Evolutionary conservation across 92 coral and sea anemone genomes (phyloP), one percentile per base, ranked within the genome.

Genomic region (Parazoanthus swiftii): DNA sequence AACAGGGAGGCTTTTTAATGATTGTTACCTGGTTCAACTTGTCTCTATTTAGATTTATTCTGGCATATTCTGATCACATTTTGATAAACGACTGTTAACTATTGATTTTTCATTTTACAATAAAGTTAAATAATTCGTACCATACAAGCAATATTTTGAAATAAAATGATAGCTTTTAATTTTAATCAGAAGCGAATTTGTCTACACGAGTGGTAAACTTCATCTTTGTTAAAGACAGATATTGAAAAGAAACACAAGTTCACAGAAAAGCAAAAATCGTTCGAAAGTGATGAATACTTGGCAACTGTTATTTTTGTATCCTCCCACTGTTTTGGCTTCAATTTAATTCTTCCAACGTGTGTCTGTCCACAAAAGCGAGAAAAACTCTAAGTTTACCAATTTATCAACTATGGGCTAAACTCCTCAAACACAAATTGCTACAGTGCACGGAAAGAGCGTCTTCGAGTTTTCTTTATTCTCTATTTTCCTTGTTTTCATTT

Each of bases 371-470:
- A 68, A 0, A n/a, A n/a, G 33, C 74, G 13, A n/a, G 35, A 3
- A 68, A 68, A n/a, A 74, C 44, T 74, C 77, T 15, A 11, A 33
- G 18, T 74, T 74, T 74, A 74, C 18, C 78, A 33, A 5, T 74
- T 74, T 74, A 74, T 16, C 78, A 33, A 11, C 78, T 48, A 74
- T 1, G 42, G 42, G 3, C 78, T 74, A 46, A 67, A 9, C 73
- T 67, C 1, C 11, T 48, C 39, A 74, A 37, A 73, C 78, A 48
- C 78, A 35, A 18, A n/a, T 37, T 74, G 44, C 42, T 38, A 10
- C 11, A 11, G 78, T 74, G 78, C 48, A 23, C 78, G 78, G 39
- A 74, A 37, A 74, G 39, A 74, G 73, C 73, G 35, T 67, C 73
- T 67, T 26, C 73, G n/a, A 9, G 7, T 67, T 33, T 25, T 8